Base-by-base conservation (phyloP, 2,113 vertebrate species). In the Acrocephalus kingi region DNA sequence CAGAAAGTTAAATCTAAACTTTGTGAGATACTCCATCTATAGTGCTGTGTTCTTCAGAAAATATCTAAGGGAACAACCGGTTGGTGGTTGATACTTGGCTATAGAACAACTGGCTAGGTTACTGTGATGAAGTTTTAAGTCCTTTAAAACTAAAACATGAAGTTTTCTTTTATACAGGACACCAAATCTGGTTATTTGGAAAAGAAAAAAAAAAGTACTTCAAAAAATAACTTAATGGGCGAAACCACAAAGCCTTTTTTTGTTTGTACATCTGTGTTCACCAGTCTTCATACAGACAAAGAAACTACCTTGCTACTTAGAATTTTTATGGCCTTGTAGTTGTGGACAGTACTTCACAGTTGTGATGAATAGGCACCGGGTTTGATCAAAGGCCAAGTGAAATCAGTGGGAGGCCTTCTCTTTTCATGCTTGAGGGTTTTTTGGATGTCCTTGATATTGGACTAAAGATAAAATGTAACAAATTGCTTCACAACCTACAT, bases 51-150 rank as follows among this genome's bases (percentile, higher is more conserved):
- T 48, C 25, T 48, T 75, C 48, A 45, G 41, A 76, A 79, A 30
- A 5, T 27, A 4, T 25, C 16, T 33, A 45, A 37, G 23, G 33
- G 15, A 63, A 3, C 1, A 0, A 58, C 21, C 5, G 15, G 17
- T 63, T 51, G 39, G 11, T 52, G 4, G 3, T 48, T 71, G 18
- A 22, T 52, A 41, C 2, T 28, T 75, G n/a, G 4, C 43, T 62
- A 0, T 46, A 33, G 37, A 76, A 55, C 24, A 62, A 21, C 4
- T 62, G 31, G 11, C 23, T 21, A 54, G 16, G 17, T 48, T 78
- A 24, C 28, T 73, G 19, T 25, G 24, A 33, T 84, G 6, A 69
- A 46, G 27, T n/a, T 71, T 52, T 71, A 83, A 41, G 28, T 8
- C 39, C 14, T 27, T 39, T 84, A 54, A 46, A 25, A 55, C 12